Base-by-base conservation (phyloP, 1,140 invertebrate species). In the Sinella curviseta region DNA sequence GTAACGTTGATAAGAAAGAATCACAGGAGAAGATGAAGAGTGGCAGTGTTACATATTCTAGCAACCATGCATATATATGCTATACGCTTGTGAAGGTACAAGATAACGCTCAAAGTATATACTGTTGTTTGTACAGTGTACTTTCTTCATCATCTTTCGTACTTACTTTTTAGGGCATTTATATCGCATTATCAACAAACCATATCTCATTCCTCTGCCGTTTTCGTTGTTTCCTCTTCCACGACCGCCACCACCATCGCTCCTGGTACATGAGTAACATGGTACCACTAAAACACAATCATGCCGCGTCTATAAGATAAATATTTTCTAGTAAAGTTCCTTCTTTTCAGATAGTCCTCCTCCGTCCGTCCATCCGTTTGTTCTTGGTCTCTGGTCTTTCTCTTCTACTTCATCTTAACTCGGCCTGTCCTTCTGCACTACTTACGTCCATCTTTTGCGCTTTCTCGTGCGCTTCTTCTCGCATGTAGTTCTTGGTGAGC, bases 161-260 rank as follows among this genome's bases (percentile, higher is more conserved):
- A 30, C 65, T 70, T 70, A 70, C 65, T 70, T 70, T 70, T 70
- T 31, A 8, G 28, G 24, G 28, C 26, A 31, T 70, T 70, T 70
- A 70, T 70, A 33, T 70, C 65, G 31, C 26, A 70, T 70, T 70
- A 70, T 70, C 65, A 70, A 70, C 65, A 70, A 70, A 33, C 28
- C 65, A 70, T 70, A 70, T 70, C 65, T 70, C 65, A 70, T 70
- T 70, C 31, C 31, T 70, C 65, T 26, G 8, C 57, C 8, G 55
- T 60, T 60, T 30, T 70, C 31, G 28, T 33, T 33, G 65, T 70
- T 70, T 70, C 65, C 65, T 70, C 31, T 30, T 31, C 31, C n/a
- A n/a, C n/a, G n/a, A n/a, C n/a, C n/a, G n/a, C 1, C 65, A 30
- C 65, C 31, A 48, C 20, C 8, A 48, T 30, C 12, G 28, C 31